A percentile compares a stretch with the other conserved stretches of the same genome.
Conservation (phyloP, 2,113 vertebrate genomes). For the Psettodes erumei region DNA sequence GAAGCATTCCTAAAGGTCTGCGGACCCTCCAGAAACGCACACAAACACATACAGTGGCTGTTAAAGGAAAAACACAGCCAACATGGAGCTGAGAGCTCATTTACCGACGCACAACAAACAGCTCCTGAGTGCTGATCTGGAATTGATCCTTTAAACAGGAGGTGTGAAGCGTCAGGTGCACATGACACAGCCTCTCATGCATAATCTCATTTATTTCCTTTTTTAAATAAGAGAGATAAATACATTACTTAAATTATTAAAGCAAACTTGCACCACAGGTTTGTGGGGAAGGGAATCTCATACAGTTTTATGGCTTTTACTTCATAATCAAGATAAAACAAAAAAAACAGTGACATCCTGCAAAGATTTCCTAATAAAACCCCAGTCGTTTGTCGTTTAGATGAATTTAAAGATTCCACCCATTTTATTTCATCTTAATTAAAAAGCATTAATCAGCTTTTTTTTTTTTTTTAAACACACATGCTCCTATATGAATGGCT, state of each 20-base stretch:
- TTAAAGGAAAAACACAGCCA: conserved; percentile 36
- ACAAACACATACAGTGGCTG: conserved; percentile 54
- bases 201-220: neutral
- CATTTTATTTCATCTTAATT: too few species aligned
- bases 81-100: conserved; percentile 47
- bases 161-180: conserved; percentile 2
- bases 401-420: too few species aligned
- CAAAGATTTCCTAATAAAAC: too few species aligned
- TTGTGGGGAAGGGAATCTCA: neutral
- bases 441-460: too few species aligned
- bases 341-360: too few species aligned
- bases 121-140: conserved; percentile 45
- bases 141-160: conserved; percentile 37
- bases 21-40: conserved; percentile 39
- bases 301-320: neutral
- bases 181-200: neutral
- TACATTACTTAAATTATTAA: neutral
- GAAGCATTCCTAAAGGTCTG: conserved; percentile 73
- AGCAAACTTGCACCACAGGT: neutral
- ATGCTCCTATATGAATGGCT: too few species aligned
- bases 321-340: neutral
- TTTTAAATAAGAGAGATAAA: fast-evolving
- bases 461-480: too few species aligned
- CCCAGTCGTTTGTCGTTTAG: too few species aligned
- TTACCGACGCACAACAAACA: conserved; percentile 63